These are phyloP conservation scores for Gallinago jamesoni DNA, from an alignment of 2,113 vertebrate species.

Conservation along the genomic window DNA sequence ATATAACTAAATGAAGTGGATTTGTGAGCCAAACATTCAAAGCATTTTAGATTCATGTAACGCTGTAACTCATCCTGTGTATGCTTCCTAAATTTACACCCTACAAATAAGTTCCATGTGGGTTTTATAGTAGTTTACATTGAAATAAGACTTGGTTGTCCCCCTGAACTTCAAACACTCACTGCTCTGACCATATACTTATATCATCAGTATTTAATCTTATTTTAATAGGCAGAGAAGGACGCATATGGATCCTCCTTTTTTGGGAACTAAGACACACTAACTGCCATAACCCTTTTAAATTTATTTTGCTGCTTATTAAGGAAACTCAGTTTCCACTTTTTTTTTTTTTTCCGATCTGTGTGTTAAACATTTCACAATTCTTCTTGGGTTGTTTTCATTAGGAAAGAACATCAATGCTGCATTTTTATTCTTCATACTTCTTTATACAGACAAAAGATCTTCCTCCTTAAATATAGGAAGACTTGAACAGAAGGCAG, in stretches of 20 bases:
- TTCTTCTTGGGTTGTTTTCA: not conserved
- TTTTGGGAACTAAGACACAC: not conserved
- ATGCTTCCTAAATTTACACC: not conserved
- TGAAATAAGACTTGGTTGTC: not conserved
- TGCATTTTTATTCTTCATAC: not conserved
- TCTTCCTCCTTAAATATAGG: not conserved
- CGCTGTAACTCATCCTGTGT: not conserved
- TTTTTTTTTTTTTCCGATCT: not conserved
- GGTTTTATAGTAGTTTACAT: not conserved
- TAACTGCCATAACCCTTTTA: slow-evolving; percentile 11
- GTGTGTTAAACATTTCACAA: not conserved
- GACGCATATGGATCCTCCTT: not conserved
- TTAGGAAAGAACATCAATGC: not conserved
- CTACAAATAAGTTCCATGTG: not conserved
- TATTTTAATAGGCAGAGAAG: not conserved
- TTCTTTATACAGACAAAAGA: not conserved
- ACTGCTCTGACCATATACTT: not conserved
- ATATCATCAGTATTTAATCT: not conserved
- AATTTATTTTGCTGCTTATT: not conserved
- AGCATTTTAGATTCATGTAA: not conserved
- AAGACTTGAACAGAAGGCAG: not conserved
- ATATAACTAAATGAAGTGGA: not conserved
- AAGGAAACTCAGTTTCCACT: not conserved
- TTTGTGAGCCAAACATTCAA: not conserved
- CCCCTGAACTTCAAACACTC: not conserved